Base-by-base conservation (phyloP, 2,113 vertebrate genomes). In the Apodemus speciosus region DNA sequence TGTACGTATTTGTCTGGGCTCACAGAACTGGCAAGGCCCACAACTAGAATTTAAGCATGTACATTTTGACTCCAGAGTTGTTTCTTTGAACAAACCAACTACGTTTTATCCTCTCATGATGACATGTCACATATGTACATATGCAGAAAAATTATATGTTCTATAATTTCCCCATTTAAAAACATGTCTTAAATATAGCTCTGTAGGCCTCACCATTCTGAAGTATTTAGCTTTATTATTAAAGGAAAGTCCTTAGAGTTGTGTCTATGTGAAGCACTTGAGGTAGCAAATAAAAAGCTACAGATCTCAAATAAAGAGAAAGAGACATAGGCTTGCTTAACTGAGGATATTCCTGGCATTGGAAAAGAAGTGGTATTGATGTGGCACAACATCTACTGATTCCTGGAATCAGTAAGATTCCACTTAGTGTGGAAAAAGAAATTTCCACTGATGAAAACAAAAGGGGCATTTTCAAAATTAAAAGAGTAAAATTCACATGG, bases 11-110 rank as follows among this genome's bases (percentile, higher is more conserved):
- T 84, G 18, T 51, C 51, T 2, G 86, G 38, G 43, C 6, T 71
- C 84, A 89, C 16, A 89, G 51, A 91, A 38, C 14, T 89, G 76
- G 38, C 30, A 95, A 88, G 35, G 80, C 16, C 43, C 51, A 73
- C 43, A 90, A 53, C 16, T 62, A 71, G 8, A 71, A 95, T 69
- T 62, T 85, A 86, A 88, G 16, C 46, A 25, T 53, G 66, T 4
- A 5, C 5, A 80, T 4, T 66, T 46, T 68, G 46, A 18, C 30
- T 91, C 43, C 69, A 95, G 79, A 92, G 81, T 43, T 9, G 32
- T 16, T 51, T 11, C 38, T 71, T 89, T 73, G 71, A 92, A 89
- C 13, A 60, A 73, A 15, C 20, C 35, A 90, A 23, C 76, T 88
- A 68, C 9, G 6, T 68, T 25, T 40, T 6, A 53, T 40, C 27